Percentiles rank a stretch among this genome's conserved stretches.
phyloP scores from a whole-genome alignment of 2,888 invertebrate genomes.

The Caenorhabditis afra region DNA sequence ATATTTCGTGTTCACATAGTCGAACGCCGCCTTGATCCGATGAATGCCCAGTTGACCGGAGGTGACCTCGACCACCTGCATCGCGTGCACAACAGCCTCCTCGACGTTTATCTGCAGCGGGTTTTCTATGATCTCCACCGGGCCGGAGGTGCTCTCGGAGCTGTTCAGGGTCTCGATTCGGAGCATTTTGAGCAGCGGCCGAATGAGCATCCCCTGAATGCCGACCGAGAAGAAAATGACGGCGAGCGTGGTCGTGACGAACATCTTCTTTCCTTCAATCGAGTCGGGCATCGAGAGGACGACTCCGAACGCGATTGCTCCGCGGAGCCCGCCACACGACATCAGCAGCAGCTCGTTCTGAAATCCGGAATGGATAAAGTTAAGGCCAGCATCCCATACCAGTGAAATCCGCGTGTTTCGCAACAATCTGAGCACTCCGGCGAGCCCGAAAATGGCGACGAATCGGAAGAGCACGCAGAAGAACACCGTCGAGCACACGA shows the following conservation, averaged over 20 bases:
- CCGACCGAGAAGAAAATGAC: constrained; percentile 96
- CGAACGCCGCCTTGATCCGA: no score
- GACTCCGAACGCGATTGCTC: constrained; percentile 94
- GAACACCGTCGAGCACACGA: constrained; percentile 91
- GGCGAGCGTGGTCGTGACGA: constrained; percentile 86
- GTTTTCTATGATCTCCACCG: background rate
- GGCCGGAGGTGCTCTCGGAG: background rate
- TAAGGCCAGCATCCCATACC: background rate
- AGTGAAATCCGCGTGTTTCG: constrained; percentile 1
- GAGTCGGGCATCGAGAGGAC: constrained; percentile 89
- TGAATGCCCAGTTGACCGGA: no score
- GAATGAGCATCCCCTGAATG: constrained; percentile 53
- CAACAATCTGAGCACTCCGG: background rate
- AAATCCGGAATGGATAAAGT: constrained; percentile 83
- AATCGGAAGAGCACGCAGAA: constrained; percentile 93
- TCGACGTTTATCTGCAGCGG: background rate
- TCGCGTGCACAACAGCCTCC: no score
- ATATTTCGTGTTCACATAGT: no score
- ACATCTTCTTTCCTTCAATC: constrained; percentile 88
- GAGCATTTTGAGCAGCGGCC: constrained; percentile 46
- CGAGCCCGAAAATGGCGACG: constrained; percentile 81
- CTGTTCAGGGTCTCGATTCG: constrained; percentile 27
- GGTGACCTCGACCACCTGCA: no score
- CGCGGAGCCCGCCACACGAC: constrained; percentile 95
- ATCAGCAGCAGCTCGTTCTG: constrained; percentile 87